Evolutionary conservation across 1,140 invertebrate species (phyloP).

Genomic region (Steinernema feltiae): DNA sequence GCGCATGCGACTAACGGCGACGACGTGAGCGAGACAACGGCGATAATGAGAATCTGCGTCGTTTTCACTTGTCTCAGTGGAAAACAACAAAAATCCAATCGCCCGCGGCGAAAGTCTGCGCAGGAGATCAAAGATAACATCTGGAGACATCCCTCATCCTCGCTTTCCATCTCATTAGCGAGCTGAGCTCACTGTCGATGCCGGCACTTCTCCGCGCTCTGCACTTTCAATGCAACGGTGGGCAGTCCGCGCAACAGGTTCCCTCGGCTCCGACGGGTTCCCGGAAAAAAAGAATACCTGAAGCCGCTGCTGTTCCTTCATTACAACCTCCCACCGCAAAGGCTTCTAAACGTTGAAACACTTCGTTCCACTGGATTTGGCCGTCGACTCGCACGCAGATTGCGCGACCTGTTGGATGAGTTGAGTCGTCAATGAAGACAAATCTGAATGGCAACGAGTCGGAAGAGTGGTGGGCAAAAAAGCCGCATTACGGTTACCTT

Average conservation of each 20-base stretch:
- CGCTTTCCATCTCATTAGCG: neutral
- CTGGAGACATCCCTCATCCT: neutral
- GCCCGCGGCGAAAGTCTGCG: neutral
- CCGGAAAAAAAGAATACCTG: slow-evolving; percentile 8
- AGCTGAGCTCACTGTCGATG: neutral
- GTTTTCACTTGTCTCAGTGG: neutral
- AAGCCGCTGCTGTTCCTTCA: neutral
- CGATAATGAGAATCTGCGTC: neutral
- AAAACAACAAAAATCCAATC: neutral
- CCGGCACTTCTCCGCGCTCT: neutral
- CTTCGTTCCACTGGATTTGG: slow-evolving; percentile 4
- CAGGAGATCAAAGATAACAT: neutral
- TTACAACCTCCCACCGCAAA: neutral
- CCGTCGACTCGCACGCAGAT: neutral
- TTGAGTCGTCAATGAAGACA: too few relatives aligned
- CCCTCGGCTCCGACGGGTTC: slow-evolving; percentile 3
- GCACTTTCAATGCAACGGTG: neutral
- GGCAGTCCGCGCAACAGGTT: neutral
- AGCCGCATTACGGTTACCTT: neutral
- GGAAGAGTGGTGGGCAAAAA: neutral
- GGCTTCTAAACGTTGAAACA: neutral
- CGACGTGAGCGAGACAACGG: neutral
- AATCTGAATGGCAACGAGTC: neutral
- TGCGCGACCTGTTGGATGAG: neutral
- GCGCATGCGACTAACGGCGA: neutral